Evolutionary conservation across 2,888 invertebrate genomes (phyloP).

Genomic region (Choreutis nemorana): DNA sequence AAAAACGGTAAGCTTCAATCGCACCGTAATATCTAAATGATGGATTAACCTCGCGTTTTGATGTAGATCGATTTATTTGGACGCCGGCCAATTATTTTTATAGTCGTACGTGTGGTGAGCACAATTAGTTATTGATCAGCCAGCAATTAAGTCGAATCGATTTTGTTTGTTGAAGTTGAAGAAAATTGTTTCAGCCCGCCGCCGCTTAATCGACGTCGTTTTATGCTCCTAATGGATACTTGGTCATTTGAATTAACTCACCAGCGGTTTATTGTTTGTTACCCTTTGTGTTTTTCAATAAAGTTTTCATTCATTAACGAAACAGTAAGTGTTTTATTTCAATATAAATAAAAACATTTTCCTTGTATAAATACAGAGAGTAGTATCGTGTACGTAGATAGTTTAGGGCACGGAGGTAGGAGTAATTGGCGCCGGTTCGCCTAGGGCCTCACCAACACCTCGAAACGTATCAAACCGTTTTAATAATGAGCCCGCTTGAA

Average conservation of each 20-base stretch:
- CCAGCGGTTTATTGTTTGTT: constrained; percentile 36
- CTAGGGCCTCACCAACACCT: constrained; percentile 62
- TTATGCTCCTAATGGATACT: constrained; percentile 53
- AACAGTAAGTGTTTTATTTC: too few relatives aligned
- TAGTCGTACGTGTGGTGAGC: constrained; percentile 60
- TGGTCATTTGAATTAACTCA: constrained; percentile 37
- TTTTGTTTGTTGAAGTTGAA: constrained; percentile 65
- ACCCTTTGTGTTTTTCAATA: too few relatives aligned
- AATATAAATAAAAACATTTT: too few relatives aligned
- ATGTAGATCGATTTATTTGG: constrained; percentile 65
- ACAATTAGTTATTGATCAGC: constrained; percentile 66
- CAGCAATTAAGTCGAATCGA: constrained; percentile 63
- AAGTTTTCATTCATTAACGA: too few relatives aligned
- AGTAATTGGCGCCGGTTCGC: constrained; percentile 58
- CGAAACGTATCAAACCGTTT: constrained; percentile 64
- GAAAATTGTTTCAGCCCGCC: constrained; percentile 63
- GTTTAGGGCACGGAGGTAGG: constrained; percentile 21
- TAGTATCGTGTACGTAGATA: too few relatives aligned
- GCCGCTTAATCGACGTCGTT: constrained; percentile 53
- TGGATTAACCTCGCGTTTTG: constrained; percentile 63
- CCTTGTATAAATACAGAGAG: too few relatives aligned
- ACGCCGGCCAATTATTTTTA: constrained; percentile 64
- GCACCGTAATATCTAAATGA: constrained; percentile 62
- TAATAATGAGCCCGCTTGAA: constrained; percentile 62
- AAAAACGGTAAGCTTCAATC: constrained; percentile 63